These are phyloP conservation scores for Notothenia coriiceps DNA, from an alignment of 2,113 vertebrate species.

Conservation along the genomic window DNA sequence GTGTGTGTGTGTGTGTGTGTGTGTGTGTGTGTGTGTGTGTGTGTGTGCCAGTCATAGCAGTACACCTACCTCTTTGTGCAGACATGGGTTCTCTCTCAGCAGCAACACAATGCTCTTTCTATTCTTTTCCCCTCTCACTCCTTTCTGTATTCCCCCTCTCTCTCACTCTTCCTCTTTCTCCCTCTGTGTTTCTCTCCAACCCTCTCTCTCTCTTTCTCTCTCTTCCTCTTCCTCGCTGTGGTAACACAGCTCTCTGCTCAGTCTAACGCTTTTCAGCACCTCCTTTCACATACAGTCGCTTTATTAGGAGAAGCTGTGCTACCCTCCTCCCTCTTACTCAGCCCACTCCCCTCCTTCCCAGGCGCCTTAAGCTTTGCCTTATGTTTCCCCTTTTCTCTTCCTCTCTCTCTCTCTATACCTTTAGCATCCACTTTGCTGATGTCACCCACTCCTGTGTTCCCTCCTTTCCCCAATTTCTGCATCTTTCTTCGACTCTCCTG, in stretches of 20 bases:
- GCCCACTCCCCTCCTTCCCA: slow-evolving; percentile 63
- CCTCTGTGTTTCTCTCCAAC: slow-evolving; percentile 29
- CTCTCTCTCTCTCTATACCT: slow-evolving; percentile 24
- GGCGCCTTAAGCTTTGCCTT: slow-evolving; percentile 33
- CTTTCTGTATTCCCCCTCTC: not conserved
- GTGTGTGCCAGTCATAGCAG: slow-evolving; percentile 61
- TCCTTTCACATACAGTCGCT: slow-evolving; percentile 74
- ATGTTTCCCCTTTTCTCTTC: slow-evolving; percentile 33
- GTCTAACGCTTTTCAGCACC: slow-evolving; percentile 63
- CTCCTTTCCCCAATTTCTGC: slow-evolving; percentile 7
- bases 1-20: not conserved
- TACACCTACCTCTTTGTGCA: slow-evolving; percentile 83
- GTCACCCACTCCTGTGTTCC: not conserved
- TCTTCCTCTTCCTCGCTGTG: slow-evolving; percentile 33
- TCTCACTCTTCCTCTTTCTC: slow-evolving; percentile 10
- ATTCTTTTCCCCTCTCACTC: slow-evolving; percentile 64
- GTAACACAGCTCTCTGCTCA: slow-evolving; percentile 62
- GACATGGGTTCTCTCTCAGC: slow-evolving; percentile 79
- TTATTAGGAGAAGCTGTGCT: slow-evolving; percentile 70
- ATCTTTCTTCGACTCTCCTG: not conserved
- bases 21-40: slow-evolving; percentile 28
- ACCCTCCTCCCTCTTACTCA: slow-evolving; percentile 68
- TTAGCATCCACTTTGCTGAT: slow-evolving; percentile 29
- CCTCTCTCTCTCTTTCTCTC: slow-evolving; percentile 18
- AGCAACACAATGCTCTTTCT: slow-evolving; percentile 76